These are phyloP conservation scores for Nymphalis io DNA, from an alignment of 1,140 invertebrate species.

Conservation along the genomic window DNA sequence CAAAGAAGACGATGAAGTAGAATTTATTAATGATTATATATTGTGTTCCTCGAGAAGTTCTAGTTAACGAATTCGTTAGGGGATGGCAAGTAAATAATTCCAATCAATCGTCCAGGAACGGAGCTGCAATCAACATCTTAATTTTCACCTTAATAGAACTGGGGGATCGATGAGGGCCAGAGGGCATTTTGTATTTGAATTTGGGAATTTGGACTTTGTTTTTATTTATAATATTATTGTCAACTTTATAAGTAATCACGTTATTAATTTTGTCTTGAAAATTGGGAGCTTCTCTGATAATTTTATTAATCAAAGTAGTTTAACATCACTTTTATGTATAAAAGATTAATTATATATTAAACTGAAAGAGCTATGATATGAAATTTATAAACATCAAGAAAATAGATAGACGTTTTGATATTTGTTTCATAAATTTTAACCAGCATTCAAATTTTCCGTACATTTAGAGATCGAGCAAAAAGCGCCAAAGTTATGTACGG, in stretches of 20 bases:
- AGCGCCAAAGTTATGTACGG: slow-evolving; percentile 32
- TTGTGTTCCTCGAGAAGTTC: not conserved
- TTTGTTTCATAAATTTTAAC: not conserved
- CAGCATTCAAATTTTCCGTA: slow-evolving; percentile 5
- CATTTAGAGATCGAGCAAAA: slow-evolving; percentile 23
- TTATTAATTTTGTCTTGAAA: no score
- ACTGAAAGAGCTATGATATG: not conserved
- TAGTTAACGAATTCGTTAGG: slow-evolving; percentile 10
- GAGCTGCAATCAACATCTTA: slow-evolving; percentile 51
- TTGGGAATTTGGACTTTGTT: slow-evolving; percentile 8
- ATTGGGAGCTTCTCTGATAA: no score
- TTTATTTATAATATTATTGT: not conserved
- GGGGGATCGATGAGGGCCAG: slow-evolving; percentile 28
- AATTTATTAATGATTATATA: not conserved
- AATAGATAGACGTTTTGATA: not conserved
- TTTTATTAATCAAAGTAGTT: no score
- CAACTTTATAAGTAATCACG: no score
- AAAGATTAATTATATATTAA: no score
- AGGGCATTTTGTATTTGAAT: slow-evolving; percentile 14
- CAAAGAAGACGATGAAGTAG: not conserved
- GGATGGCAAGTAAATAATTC: slow-evolving; percentile 55
- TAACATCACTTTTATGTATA: no score
- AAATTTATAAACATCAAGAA: not conserved
- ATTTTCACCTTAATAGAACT: slow-evolving; percentile 51
- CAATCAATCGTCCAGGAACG: slow-evolving; percentile 49